Evolutionary conservation across 2,888 invertebrate genomes (phyloP), one percentile per base, ranked within the genome.

Genomic region (Galeopsomyia nigrocyanea): DNA sequence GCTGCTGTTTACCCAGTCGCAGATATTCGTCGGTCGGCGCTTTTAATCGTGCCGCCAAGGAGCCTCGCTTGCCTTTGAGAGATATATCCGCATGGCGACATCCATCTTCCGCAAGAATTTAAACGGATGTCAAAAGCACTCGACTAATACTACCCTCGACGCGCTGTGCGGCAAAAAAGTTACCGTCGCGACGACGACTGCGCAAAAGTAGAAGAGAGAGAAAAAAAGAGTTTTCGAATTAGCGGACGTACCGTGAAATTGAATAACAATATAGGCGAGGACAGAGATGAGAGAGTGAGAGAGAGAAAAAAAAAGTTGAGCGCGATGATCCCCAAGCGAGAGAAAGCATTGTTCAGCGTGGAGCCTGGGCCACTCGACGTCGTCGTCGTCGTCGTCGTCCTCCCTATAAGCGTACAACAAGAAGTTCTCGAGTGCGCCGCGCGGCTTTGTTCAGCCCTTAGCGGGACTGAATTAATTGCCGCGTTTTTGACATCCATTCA

Each of bases 401-500:
- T 72, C 66, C 73, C 78, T 74, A 75, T 77, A 50, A 74, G 69
- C 77, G 22, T 9, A 39, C 65, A 79, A 79, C 80, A 80, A 81
- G 79, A 84, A 83, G 76, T 84, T 84, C 79, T 77, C 73, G 78
- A 83, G 82, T 81, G 81, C 79, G 19, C 16, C 7, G 26, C 49
- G 46, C 61, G 81, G 80, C 82, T 83, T 85, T 84, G 83, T 84
- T 84, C 81, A 79, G 76, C 63, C 46, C 67, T 57, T 46, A 76
- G 76, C 76, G 78, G 80, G 79, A 78, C 78, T 82, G 82, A 84
- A 84, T 85, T 86, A 86, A 86, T 85, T 86, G 84, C 82, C 81
- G 79, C 83, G 80, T 85, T 85, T 84, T 85, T 85, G 84, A 85
- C 84, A 83, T 84, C 81, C 81, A 82, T 84, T 84, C 83, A 83